These are phyloP conservation scores for Nycteola revayana DNA, from an alignment of 2,888 invertebrate genomes.

Conservation along the genomic window DNA sequence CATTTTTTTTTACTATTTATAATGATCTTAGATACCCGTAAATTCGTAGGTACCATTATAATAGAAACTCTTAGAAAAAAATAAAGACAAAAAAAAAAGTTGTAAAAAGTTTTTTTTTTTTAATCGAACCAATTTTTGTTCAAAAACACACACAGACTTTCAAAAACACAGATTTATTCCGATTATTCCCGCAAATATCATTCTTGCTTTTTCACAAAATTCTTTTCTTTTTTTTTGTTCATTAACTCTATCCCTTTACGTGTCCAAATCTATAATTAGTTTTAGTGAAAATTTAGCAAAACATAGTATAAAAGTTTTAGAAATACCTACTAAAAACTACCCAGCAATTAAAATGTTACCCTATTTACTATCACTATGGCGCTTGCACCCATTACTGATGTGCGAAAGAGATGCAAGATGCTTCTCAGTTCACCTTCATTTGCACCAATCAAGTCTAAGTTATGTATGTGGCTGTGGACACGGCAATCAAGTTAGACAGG, in stretches of 20 bases:
- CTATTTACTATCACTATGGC: slow-evolving; percentile 78
- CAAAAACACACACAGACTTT: slow-evolving; percentile 35
- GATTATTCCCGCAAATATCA: slow-evolving; percentile 48
- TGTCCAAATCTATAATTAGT: slow-evolving; percentile 73
- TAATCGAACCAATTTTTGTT: slow-evolving; percentile 26
- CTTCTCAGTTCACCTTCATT: slow-evolving; percentile 42
- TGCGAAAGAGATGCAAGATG: slow-evolving; percentile 53
- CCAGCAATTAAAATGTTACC: slow-evolving; percentile 74
- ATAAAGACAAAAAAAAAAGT: slow-evolving; percentile 31
- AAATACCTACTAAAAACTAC: slow-evolving; percentile 76
- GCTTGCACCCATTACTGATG: slow-evolving; percentile 56
- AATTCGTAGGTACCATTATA: slow-evolving; percentile 58
- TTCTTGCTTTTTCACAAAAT: slow-evolving; percentile 58
- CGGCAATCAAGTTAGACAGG: slow-evolving; percentile 17
- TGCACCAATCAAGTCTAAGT: slow-evolving; percentile 58
- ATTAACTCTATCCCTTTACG: slow-evolving; percentile 61
- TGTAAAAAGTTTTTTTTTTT: slow-evolving; percentile 13
- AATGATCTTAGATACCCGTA: slow-evolving; percentile 52
- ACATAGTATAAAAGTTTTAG: slow-evolving; percentile 82
- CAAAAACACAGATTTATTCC: slow-evolving; percentile 11
- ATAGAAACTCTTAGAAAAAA: slow-evolving; percentile 63
- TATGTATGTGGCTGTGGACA: slow-evolving; percentile 25
- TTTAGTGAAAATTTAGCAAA: slow-evolving; percentile 81
- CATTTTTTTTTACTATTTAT: slow-evolving; percentile 39
- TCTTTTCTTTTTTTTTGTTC: too few species aligned